These are phyloP conservation scores for Caenorhabditis inopinata DNA, from an alignment of 1,140 invertebrate species.

Conservation along the genomic window DNA sequence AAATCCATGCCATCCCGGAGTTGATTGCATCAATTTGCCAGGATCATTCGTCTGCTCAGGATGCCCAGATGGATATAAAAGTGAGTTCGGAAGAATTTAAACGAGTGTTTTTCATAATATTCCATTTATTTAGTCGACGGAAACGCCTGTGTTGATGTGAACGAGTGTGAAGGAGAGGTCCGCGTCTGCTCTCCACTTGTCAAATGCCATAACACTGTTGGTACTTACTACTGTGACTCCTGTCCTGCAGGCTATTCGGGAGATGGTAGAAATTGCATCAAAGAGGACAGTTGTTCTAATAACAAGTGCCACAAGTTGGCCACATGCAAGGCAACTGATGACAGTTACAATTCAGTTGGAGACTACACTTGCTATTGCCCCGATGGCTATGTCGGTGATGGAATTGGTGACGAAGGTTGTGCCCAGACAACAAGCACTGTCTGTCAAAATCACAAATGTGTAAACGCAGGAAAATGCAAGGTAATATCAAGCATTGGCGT, in stretches of 20 bases:
- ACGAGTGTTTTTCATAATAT: not conserved
- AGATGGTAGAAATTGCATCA: slow-evolving; percentile 66
- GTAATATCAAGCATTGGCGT: slow-evolving; percentile 46
- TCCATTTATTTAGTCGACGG: slow-evolving; percentile 55
- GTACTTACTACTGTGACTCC: slow-evolving; percentile 67
- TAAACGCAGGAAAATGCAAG: slow-evolving; percentile 64
- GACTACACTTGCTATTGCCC: slow-evolving; percentile 65
- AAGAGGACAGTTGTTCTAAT: slow-evolving; percentile 61
- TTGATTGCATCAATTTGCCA: slow-evolving; percentile 59
- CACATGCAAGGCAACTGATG: slow-evolving; percentile 60
- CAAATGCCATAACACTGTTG: slow-evolving; percentile 65
- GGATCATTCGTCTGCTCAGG: slow-evolving; percentile 57
- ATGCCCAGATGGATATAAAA: slow-evolving; percentile 56
- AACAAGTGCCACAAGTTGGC: slow-evolving; percentile 67
- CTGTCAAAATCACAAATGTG: slow-evolving; percentile 41
- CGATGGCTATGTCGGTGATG: slow-evolving; percentile 67
- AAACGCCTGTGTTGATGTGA: slow-evolving; percentile 55
- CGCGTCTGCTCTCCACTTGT: slow-evolving; percentile 48
- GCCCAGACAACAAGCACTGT: not conserved
- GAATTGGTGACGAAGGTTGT: slow-evolving; percentile 67
- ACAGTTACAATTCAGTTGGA: slow-evolving; percentile 52
- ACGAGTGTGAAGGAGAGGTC: slow-evolving; percentile 54
- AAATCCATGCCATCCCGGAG: slow-evolving; percentile 61
- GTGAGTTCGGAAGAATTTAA: slow-evolving; percentile 36
- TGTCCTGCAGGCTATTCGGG: slow-evolving; percentile 69